Evolutionary conservation across 2,797 vertebrate species (phyloP).

Genomic region (Syngnathus acus): DNA sequence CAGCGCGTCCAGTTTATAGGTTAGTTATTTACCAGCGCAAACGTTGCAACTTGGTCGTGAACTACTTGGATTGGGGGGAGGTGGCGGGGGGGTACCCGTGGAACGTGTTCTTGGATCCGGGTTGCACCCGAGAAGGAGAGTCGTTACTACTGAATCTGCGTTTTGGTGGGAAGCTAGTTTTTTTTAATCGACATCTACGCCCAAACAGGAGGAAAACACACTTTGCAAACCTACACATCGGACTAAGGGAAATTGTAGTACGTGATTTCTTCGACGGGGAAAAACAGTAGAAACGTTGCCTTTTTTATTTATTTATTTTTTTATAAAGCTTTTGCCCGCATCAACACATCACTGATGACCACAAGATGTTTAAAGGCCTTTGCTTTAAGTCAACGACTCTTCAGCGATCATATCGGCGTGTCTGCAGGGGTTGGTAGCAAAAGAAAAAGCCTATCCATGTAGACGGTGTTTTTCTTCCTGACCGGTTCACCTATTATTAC

Average conservation of each 20-base stretch:
- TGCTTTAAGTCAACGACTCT: neutral
- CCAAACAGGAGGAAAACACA: conserved; percentile 23
- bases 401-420: conserved; percentile 9
- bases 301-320: neutral
- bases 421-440: neutral
- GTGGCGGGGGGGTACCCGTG: conserved; percentile 8
- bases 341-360: conserved; percentile 2
- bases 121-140: conserved; percentile 5
- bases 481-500: neutral
- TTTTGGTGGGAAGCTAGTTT: conserved; percentile 16
- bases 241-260: neutral
- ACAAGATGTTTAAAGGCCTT: conserved; percentile 8
- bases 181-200: conserved; percentile 42
- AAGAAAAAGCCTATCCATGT: neutral
- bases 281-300: neutral
- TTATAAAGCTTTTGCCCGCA: neutral
- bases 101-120: conserved; percentile 33
- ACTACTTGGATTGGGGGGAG: neutral
- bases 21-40: neutral
- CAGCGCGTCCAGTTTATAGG: neutral
- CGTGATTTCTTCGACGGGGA: neutral
- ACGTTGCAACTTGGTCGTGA: neutral
- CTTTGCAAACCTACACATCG: conserved; percentile 1
- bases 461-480: neutral
- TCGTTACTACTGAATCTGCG: conserved; percentile 28